Evolutionary conservation across 1,140 invertebrate species (phyloP), one percentile per base, ranked within the genome.

Genomic region (Macrotrachela quadricornifera): DNA sequence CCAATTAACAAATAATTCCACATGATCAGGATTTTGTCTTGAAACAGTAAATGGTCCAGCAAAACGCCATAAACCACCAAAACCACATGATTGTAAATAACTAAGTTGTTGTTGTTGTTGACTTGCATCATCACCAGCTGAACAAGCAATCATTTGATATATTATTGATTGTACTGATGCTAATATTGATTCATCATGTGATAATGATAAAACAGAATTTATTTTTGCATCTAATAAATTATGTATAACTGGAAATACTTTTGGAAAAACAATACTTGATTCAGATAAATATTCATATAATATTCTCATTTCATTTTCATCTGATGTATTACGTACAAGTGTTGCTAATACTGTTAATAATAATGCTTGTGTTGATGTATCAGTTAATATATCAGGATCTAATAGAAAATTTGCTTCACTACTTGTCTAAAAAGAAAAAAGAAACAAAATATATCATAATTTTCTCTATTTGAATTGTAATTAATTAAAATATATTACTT

Each of bases 241-340:
- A 69, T 94, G 85, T 60, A 86, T 92, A 70, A 55, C 49, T 56
- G 88, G 87, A 71, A 94, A 94, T 9, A 95, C 87, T 76, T 82
- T 86, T 0, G 87, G 84, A 68, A 96, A 95, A 0, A 94, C 87
- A 3, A 92, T 80, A 3, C 87, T 90, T 1, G 86, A 88, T 67
- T 96, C 90, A 1, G 88, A 87, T 48, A 96, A 71, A 66, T 94
- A 96, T 64, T 92, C 85, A 65, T 94, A 96, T 11, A 96, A 71
- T 50, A 94, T 85, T 55, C 88, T 73, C 36, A 84, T 85, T 72
- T 95, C 87, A 54, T 78, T 79, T 70, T 95, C 88, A 68, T 92
- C 86, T 14, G 85, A 90, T 0, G 88, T 87, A 69, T 92, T 91
- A 64, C 92, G 85, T 8, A 95, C 87, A 11, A 95, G 72, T 6